Conservation (phyloP, 2,888 invertebrate genomes). For the Furcula furcula region DNA sequence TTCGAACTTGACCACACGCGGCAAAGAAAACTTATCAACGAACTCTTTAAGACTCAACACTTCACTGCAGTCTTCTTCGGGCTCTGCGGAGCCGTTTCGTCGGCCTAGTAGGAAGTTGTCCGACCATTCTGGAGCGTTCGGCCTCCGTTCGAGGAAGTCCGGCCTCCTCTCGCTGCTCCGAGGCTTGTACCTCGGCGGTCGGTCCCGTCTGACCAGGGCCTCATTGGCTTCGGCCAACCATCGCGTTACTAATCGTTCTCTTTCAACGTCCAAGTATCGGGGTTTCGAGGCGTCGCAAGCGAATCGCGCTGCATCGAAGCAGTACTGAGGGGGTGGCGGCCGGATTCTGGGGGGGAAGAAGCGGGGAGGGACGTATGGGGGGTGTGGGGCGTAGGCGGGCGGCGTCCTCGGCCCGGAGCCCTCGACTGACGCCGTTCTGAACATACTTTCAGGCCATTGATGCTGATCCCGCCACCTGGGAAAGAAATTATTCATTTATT, state of each 20-base stretch:
- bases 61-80: conserved; percentile 72
- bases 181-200: conserved; percentile 72
- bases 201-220: conserved; percentile 66
- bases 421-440: conserved; percentile 78
- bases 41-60: conserved; percentile 80
- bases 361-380: conserved; percentile 69
- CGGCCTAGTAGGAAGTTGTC: conserved; percentile 70
- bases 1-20: conserved; percentile 81
- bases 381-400: conserved; percentile 76
- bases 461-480: conserved; percentile 54
- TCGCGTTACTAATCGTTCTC: conserved; percentile 72
- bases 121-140: conserved; percentile 65
- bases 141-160: conserved; percentile 65
- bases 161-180: conserved; percentile 74
- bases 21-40: conserved; percentile 83
- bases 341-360: conserved; percentile 72
- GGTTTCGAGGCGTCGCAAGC: conserved; percentile 77
- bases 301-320: conserved; percentile 78
- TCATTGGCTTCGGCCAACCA: conserved; percentile 79
- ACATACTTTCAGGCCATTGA: conserved; percentile 76
- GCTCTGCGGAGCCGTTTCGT: conserved; percentile 66
- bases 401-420: conserved; percentile 77
- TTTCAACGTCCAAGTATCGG: conserved; percentile 71
- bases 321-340: conserved; percentile 76
- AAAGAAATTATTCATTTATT: no score